Base-by-base conservation (phyloP, 1,140 invertebrate species). In the Bradysia coprophila region DNA sequence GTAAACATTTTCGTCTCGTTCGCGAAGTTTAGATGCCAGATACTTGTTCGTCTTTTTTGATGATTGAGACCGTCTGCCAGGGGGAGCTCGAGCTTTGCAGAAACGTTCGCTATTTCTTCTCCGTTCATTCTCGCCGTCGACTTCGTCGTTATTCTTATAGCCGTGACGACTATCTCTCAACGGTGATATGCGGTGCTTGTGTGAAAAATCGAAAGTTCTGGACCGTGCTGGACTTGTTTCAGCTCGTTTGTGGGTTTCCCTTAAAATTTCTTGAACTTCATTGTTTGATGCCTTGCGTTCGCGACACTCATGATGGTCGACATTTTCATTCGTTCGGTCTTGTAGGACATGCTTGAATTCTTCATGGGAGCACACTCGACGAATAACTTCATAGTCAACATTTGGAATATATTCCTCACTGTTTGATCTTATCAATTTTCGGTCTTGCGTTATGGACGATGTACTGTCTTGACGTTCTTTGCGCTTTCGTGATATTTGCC, bases 401-500 rank as follows among this genome's bases (percentile, higher is more conserved):
- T 56, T 60, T 42, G 65, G 57, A 20, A 51, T 52, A 23, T 63
- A 45, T 53, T 75, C 79, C 53, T 81, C 79, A 46, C 78, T 81
- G 59, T 75, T 81, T 40, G 71, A 81, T 62, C 78, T 73, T 49
- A 81, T 75, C 36, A 84, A 68, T 57, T 84, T 86, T 41, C 78
- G 68, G 54, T 86, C 81, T 51, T 76, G 72, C 15, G 63, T 71
- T 46, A 64, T 60, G 28, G 69, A 75, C 21, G 72, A 74, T 39
- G 57, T 62, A 50, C 67, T 71, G 57, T 84, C 80, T 40, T 80
- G 71, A 32, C 78, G 69, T 61, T 86, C 81, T 57, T 83, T 83
- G 33, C 81, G 70, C 57, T 85, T 86, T 44, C 80, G 67, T 59
- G 49, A 69, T n/a, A 6, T 36, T 46, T 57, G 56, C 56, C 50